Evolutionary conservation across 2,797 vertebrate species (phyloP), one percentile per base, ranked within the genome.

Genomic region (Diplodus sargus): DNA sequence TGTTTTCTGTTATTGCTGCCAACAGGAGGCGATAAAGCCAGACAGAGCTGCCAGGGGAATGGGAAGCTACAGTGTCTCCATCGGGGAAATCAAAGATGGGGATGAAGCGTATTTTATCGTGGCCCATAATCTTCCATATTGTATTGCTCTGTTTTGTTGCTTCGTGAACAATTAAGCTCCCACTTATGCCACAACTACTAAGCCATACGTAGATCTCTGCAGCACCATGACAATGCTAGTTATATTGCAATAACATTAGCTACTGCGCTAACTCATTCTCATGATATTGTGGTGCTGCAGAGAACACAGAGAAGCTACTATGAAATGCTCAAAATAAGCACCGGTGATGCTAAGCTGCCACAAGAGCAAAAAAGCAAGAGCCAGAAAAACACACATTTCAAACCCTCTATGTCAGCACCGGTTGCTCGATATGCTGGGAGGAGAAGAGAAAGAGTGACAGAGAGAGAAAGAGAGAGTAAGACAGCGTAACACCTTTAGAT

Each of bases 311-410:
- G 34, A 83, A 79, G 67, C 74, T 77, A 58, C 52, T 66, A 39
- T 81, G 63, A 57, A 39, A 51, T 45, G 52, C 70, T 54, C 59
- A 84, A 56, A 86, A 70, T 54, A 76, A 90, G 85, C 74, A 53
- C 16, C 49, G 43, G 14, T 30, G 59, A 62, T 85, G 69, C 43
- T 89, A 89, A 92, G 90, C 89, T 83, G 91, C 86, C 71, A 86
- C 80, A 82, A 84, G 74, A 89, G 87, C 89, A 85, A 85, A 39
- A 30, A 85, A 92, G 81, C 86, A 70, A 87, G 58, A 89, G 82
- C 56, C 79, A 87, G 74, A 39, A 81, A 87, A 91, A 95, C 95
- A 94, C 93, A 96, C 95, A 87, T 96, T 95, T 95, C 95, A 96
- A 95, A 95, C 93, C 95, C 84, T 93, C 88, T 62, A 95, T 91